These are phyloP conservation scores for Tipula vernalis DNA, from an alignment of 2,888 invertebrate genomes.

Conservation along the genomic window DNA sequence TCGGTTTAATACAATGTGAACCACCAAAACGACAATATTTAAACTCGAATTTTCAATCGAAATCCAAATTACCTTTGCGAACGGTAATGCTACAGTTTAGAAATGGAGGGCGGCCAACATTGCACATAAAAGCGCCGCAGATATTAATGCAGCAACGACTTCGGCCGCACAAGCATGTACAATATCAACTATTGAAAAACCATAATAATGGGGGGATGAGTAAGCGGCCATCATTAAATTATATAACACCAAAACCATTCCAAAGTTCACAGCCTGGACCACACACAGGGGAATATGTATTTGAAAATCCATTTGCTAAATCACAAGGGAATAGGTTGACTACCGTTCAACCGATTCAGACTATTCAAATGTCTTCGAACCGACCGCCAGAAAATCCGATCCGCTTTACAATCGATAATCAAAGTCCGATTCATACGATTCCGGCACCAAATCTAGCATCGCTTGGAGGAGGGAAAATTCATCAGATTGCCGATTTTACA, in stretches of 20 bases:
- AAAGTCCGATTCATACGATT: conserved; percentile 73
- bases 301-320: conserved; percentile 28
- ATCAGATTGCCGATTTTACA: background rate
- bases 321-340: conserved; percentile 27
- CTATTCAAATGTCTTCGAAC: background rate
- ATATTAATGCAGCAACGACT: background rate
- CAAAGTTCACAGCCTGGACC: conserved; percentile 19
- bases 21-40: background rate
- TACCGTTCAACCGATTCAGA: background rate
- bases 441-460: conserved; percentile 62
- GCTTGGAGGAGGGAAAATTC: background rate
- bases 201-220: background rate
- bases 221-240: background rate
- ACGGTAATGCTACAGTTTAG: conserved; percentile 7
- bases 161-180: conserved; percentile 10
- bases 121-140: background rate
- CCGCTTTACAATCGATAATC: conserved; percentile 81
- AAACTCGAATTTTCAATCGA: background rate
- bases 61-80: background rate
- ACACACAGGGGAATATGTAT: conserved; percentile 25
- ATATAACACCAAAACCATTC: background rate
- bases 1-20: background rate
- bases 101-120: background rate
- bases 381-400: conserved; percentile 25
- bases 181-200: background rate